Conservation (phyloP, 2,888 invertebrate species). For the Tigriopus californicus region DNA sequence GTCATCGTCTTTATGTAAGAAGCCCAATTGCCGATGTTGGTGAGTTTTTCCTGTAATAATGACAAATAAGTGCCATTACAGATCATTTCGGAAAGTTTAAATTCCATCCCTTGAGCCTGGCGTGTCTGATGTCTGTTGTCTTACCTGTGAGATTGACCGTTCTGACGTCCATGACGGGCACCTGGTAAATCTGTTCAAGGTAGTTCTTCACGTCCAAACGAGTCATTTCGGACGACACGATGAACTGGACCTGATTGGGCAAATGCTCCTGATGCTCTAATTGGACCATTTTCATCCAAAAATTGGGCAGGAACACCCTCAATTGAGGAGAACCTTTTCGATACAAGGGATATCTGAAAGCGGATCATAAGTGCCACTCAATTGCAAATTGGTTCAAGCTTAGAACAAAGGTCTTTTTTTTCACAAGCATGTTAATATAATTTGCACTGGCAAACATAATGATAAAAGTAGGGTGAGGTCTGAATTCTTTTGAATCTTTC, state of each 20-base stretch:
- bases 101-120: not conserved
- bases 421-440: too few species aligned
- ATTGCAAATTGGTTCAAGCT: too few species aligned
- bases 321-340: conserved; percentile 84
- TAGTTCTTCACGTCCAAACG: conserved; percentile 73
- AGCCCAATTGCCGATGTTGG: not conserved
- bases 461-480: too few species aligned
- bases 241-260: conserved; percentile 63
- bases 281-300: conserved; percentile 82
- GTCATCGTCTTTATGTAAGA: conserved; percentile 50
- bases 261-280: conserved; percentile 42
- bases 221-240: conserved; percentile 87
- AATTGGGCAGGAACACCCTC: conserved; percentile 79
- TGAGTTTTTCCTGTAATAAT: not conserved
- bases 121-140: too few species aligned
- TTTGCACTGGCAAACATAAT: too few species aligned
- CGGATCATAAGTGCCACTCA: too few species aligned
- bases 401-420: too few species aligned
- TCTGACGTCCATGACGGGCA: conserved; percentile 55
- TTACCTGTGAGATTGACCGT: conserved; percentile 53
- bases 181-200: conserved; percentile 80
- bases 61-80: not conserved
- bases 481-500: too few species aligned
- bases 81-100: not conserved
- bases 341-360: conserved; percentile 67